Percentiles rank a stretch among this genome's conserved stretches.
Evolutionary conservation across 2,113 vertebrate genomes (phyloP).

Genomic region (Hippotragus niger): DNA sequence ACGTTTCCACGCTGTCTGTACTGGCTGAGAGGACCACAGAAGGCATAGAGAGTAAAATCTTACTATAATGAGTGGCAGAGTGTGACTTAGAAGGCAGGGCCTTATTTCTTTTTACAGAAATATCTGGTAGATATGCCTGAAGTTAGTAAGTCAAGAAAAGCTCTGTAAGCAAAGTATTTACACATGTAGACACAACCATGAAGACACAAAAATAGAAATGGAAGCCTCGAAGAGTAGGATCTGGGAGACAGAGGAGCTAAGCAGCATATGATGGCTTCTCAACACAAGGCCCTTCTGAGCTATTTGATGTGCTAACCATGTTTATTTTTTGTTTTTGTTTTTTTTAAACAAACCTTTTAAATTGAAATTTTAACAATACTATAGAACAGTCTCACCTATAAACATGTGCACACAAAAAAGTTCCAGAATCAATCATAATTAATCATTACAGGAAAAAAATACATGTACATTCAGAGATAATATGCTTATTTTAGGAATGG

Average conservation of each 20-base stretch:
- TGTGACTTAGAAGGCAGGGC: background rate
- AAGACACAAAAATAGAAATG: constrained; percentile 14
- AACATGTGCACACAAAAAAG: background rate
- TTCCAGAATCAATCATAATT: constrained; percentile 22
- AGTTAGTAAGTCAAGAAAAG: constrained; percentile 28
- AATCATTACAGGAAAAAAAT: background rate
- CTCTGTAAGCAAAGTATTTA: constrained; percentile 1
- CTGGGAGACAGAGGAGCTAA: background rate
- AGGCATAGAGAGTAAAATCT: background rate
- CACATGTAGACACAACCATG: background rate
- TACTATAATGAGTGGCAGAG: background rate
- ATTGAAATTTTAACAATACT: background rate
- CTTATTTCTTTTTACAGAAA: background rate
- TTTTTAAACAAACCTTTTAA: background rate
- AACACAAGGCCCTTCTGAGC: background rate
- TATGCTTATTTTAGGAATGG: background rate
- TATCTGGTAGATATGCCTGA: background rate
- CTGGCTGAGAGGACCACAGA: no score
- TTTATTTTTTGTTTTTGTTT: background rate
- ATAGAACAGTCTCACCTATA: background rate
- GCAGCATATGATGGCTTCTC: background rate
- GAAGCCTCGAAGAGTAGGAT: background rate
- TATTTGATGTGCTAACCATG: background rate
- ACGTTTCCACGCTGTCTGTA: background rate
- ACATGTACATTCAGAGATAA: background rate